Evolutionary conservation across 1,140 invertebrate species (phyloP).

Genomic region (Anoplolepis gracilipes): DNA sequence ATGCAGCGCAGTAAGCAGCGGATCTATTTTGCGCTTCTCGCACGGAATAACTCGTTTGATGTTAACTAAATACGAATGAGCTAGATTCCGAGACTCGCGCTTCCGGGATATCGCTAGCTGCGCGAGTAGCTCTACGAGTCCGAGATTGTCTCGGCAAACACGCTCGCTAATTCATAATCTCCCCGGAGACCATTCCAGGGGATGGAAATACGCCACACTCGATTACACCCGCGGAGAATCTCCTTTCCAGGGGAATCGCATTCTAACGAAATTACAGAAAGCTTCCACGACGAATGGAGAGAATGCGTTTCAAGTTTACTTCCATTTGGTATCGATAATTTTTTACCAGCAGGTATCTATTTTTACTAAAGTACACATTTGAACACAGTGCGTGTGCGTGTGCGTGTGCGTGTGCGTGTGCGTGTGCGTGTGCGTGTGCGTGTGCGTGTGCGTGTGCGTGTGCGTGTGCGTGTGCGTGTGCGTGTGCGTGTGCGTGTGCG

Average conservation of each 20-base stretch:
- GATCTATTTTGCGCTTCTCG: constrained; percentile 39
- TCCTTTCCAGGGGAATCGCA: constrained; percentile 15
- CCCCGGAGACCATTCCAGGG: constrained; percentile 39
- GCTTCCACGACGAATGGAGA: constrained; percentile 36
- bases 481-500: too few relatives aligned
- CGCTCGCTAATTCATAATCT: constrained; percentile 59
- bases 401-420: too few relatives aligned
- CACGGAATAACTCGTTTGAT: constrained; percentile 52
- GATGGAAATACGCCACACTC: constrained; percentile 35
- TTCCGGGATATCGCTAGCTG: constrained; percentile 22
- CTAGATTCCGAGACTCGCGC: constrained; percentile 18
- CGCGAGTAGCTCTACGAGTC: constrained; percentile 38
- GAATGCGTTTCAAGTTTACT: constrained; percentile 16
- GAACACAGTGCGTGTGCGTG: background rate
- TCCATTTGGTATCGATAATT: background rate
- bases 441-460: too few relatives aligned
- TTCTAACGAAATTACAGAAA: constrained; percentile 38
- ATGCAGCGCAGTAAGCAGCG: constrained; percentile 25
- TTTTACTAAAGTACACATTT: background rate
- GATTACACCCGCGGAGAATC: constrained; percentile 43
- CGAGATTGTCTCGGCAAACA: constrained; percentile 51
- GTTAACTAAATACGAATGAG: constrained; percentile 46
- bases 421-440: too few relatives aligned
- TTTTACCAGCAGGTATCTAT: background rate
- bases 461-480: too few relatives aligned